Conservation (phyloP, 2,113 vertebrate genomes). For the Anser cygnoides region DNA sequence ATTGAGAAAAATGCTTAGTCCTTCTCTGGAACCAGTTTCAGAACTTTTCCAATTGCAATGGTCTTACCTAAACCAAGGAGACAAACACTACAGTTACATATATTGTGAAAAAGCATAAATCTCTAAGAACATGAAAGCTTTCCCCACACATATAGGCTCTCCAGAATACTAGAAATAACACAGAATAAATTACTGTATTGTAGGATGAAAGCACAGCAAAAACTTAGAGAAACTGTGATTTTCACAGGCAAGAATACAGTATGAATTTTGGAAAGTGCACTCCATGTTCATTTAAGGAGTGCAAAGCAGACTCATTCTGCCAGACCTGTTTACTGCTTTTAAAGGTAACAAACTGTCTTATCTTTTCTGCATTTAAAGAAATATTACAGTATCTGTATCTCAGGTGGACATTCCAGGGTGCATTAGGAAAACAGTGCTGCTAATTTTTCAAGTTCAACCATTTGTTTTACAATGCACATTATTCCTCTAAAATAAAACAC, state of each 20-base stretch:
- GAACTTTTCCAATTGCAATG: conserved; percentile 99
- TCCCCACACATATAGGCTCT: not conserved
- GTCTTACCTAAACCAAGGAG: conserved; percentile 89
- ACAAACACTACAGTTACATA: conserved; percentile 35
- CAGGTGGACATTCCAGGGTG: not conserved
- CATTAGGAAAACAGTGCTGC: not conserved
- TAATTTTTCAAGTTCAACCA: not conserved
- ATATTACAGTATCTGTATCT: not conserved
- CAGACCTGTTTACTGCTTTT: not conserved
- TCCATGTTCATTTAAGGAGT: not conserved
- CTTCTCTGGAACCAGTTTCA: conserved; percentile 99
- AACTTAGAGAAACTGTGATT: not conserved
- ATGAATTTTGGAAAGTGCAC: not conserved
- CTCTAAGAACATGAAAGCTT: not conserved
- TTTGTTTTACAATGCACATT: not conserved
- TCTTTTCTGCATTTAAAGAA: not conserved
- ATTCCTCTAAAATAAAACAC: not conserved
- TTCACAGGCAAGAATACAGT: not conserved
- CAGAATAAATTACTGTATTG: not conserved
- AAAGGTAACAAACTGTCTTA: not conserved
- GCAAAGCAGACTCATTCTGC: not conserved
- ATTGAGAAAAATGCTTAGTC: conserved; percentile 87
- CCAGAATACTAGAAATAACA: not conserved
- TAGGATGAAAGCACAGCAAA: not conserved
- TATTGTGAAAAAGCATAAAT: not conserved